These are phyloP conservation scores for Cremastinae sp. DNA, from an alignment of 2,888 invertebrate genomes.

Conservation along the genomic window DNA sequence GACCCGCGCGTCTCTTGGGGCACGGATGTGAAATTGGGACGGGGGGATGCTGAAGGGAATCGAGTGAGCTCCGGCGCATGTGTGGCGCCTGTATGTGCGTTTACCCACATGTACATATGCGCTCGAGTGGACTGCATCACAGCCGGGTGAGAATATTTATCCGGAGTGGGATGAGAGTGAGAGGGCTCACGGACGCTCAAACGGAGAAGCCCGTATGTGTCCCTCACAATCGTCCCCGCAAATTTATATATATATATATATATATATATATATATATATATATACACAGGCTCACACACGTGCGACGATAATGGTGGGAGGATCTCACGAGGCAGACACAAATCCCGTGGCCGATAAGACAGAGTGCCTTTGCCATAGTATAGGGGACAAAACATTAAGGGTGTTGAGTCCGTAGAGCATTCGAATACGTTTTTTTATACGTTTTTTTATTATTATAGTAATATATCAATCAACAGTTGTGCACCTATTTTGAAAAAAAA, in stretches of 20 bases:
- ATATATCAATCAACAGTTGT: no score
- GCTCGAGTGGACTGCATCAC: constrained; percentile 32
- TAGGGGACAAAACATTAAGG: constrained; percentile 32
- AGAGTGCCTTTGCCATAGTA: constrained; percentile 43
- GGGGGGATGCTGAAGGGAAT: constrained; percentile 40
- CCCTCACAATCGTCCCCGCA: no score
- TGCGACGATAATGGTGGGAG: constrained; percentile 7
- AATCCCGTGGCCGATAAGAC: constrained; percentile 61
- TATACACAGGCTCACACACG: constrained; percentile 20
- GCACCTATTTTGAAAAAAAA: no score
- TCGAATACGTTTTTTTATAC: no score
- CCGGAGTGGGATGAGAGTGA: constrained; percentile 25
- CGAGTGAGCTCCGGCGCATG: constrained; percentile 18
- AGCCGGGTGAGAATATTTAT: constrained; percentile 47
- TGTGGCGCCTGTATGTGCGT: not conserved
- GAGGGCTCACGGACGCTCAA: constrained; percentile 5
- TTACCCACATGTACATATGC: constrained; percentile 10
- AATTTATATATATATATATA: not conserved
- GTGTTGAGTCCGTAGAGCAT: no score
- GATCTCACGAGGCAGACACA: constrained; percentile 53
- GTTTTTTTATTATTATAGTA: no score
- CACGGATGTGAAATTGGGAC: not conserved
- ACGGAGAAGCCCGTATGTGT: not conserved
- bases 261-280: constrained; percentile 8
- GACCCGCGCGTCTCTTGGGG: constrained; percentile 27